Evolutionary conservation across 2,797 vertebrate species (phyloP), one percentile per base, ranked within the genome.

Genomic region (Enteromius fasciolatus): DNA sequence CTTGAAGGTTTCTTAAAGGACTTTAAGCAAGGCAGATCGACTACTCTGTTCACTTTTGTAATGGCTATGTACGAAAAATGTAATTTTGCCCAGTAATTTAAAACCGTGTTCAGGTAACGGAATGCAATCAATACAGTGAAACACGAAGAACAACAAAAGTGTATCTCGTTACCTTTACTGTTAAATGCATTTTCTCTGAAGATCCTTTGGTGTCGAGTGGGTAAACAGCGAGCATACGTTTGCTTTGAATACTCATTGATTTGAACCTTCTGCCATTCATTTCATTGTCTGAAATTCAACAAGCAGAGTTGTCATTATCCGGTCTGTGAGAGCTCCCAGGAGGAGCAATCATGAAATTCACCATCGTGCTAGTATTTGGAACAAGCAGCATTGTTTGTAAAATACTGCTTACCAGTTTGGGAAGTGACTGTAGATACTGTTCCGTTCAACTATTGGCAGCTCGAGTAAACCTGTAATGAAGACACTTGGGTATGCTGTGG

Each of bases 401-500:
- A 81, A 81, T 73, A 73, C 31, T 63, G 79, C 68, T 50, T 81
- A 80, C 67, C 54, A 8, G 39, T 72, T 80, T 63, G 44, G 15
- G 44, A 73, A 64, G 31, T 64, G 20, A 64, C 28, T 73, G 39
- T 61, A 46, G 33, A 63, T 80, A 73, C 28, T 3, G 20, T n/a
- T 50, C 20, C 0, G 14, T 63, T 50, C 33, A 9, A 50, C 41
- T 41, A 72, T 15, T 31, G 57, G 33, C 2, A 1, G 66, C 17
- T 41, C 1, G 12, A 72, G 44, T 39, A 25, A 81, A 50, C 44
- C 68, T 33, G 28, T 81, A 81, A 81, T 81, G 79, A 81, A 81
- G 79, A 81, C 79, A 64, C 69, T 81, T 74, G 79, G 79, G 79
- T n/a, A 72, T 80, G 78, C 28, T 36, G 12, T 61, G 67, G 36